These are phyloP conservation scores for Drosophila kambysellisi DNA, from an alignment of 2,888 invertebrate species.

Conservation along the genomic window DNA sequence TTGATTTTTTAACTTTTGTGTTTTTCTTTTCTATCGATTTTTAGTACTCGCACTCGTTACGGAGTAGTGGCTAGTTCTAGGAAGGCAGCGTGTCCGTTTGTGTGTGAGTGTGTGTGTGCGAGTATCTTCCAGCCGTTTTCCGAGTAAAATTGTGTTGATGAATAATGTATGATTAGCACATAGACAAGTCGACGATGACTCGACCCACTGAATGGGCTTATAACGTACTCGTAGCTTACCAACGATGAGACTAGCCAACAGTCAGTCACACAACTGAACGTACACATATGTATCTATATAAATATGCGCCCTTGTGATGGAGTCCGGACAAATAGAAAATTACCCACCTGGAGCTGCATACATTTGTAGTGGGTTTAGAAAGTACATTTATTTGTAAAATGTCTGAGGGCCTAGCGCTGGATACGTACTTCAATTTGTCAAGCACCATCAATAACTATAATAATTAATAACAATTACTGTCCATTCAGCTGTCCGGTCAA, in stretches of 20 bases:
- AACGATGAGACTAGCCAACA: conserved; percentile 29
- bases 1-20: conserved; percentile 61
- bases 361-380: conserved; percentile 36
- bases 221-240: conserved; percentile 6
- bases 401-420: neutral
- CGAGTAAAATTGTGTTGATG: conserved; percentile 77
- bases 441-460: conserved; percentile 78
- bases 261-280: conserved; percentile 10
- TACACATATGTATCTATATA: conserved; percentile 1
- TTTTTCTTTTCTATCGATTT: conserved; percentile 79
- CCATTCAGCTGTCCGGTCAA: conserved; percentile 24
- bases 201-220: conserved; percentile 41
- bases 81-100: conserved; percentile 1
- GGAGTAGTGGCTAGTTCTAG: conserved; percentile 9
- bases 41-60: conserved; percentile 52
- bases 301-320: conserved; percentile 27
- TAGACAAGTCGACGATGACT: conserved; percentile 80
- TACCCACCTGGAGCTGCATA: conserved; percentile 50
- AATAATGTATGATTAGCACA: conserved; percentile 81
- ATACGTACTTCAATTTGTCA: conserved; percentile 42
- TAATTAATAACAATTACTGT: conserved; percentile 81
- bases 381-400: neutral
- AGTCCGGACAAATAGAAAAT: conserved; percentile 43
- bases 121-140: conserved; percentile 72
- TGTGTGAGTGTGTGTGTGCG: conserved; percentile 1